Base-by-base conservation (phyloP, 2,113 vertebrate species). In the Esox niger region DNA sequence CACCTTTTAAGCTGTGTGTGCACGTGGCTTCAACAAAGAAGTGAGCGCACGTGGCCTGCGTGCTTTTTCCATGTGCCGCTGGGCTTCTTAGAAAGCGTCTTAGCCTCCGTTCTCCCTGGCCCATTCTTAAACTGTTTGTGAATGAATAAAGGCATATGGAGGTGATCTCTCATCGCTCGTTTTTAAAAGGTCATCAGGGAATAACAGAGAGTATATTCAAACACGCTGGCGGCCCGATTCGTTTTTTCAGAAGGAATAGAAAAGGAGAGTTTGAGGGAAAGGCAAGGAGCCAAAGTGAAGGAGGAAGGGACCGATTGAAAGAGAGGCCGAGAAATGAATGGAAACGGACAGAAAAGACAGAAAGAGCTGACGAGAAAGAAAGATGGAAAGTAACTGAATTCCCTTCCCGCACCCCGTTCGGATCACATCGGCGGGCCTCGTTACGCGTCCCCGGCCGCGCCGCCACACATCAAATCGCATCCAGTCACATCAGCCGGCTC, bases 341-440 rank as follows among this genome's bases (percentile, higher is more conserved):
- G n/a, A 52, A 2, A 52, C 17, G 21, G 4, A 52, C 20, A 52
- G n/a, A 20, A 21, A 30, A 32, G 29, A 31, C 4, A 31, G n/a
- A 23, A 2, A 32, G 31, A 10, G 58, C 2, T 1, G 9, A 30
- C 8, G 30, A 32, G 21, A 27, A 25, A 27, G 54, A 56, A 10
- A 56, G 6, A 15, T n/a, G 23, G 80, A 68, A 89, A 76, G 71
- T 83, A 82, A 86, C 86, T 79, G 64, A 82, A 84, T 87, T 82
- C 64, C 72, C 58, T 56, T 68, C 63, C 29, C 55, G 4, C 62
- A 21, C 23, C 54, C 21, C 47, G 21, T 47, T 7, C 29, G 8
- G 13, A 29, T 32, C 64, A 54, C 64, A 66, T 20, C 20, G 30
- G 26, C 64, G 56, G 31, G 23, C 66, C 30, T 31, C 4, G 17